A percentile compares a stretch with the other conserved stretches of the same genome.
Evolutionary conservation across 2,888 invertebrate species (phyloP).

Genomic region (Drosophila testacea): DNA sequence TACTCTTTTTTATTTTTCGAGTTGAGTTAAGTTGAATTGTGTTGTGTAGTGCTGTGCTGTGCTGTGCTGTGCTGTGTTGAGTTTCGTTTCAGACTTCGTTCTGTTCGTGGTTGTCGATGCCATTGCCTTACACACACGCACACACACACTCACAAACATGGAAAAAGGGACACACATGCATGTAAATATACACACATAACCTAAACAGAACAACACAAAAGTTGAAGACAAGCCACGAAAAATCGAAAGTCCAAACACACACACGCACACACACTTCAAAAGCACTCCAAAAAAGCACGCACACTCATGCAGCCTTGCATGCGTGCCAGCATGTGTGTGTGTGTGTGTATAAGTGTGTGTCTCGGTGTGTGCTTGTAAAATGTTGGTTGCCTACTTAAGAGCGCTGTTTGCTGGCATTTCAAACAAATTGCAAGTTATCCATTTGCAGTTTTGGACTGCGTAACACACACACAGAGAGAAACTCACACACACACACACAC

Average conservation of each 20-base stretch:
- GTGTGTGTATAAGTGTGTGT: neutral
- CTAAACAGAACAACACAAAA: constrained; percentile 53
- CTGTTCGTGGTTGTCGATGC: constrained; percentile 34
- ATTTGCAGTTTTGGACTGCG: constrained; percentile 46
- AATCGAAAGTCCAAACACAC: constrained; percentile 71
- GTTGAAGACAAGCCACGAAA: constrained; percentile 69
- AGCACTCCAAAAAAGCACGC: constrained; percentile 42
- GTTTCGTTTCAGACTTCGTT: constrained; percentile 70
- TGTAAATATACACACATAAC: constrained; percentile 23
- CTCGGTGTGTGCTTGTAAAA: constrained; percentile 32
- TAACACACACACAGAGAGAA: constrained; percentile 45
- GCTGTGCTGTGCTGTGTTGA: constrained; percentile 45
- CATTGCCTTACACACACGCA: constrained; percentile 34
- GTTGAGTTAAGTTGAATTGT: constrained; percentile 73
- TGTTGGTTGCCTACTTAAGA: constrained; percentile 72
- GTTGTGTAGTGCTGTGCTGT: constrained; percentile 55
- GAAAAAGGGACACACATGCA: constrained; percentile 8
- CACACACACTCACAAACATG: constrained; percentile 1
- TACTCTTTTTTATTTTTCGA: constrained; percentile 56
- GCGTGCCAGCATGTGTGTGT: constrained; percentile 4
- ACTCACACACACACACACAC: constrained; percentile 19
- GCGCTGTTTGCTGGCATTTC: constrained; percentile 41
- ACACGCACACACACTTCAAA: constrained; percentile 37
- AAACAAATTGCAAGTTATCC: constrained; percentile 69
- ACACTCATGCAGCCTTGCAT: constrained; percentile 14